Base-by-base conservation (phyloP, 2,113 vertebrate genomes). In the Oreamnos americanus region DNA sequence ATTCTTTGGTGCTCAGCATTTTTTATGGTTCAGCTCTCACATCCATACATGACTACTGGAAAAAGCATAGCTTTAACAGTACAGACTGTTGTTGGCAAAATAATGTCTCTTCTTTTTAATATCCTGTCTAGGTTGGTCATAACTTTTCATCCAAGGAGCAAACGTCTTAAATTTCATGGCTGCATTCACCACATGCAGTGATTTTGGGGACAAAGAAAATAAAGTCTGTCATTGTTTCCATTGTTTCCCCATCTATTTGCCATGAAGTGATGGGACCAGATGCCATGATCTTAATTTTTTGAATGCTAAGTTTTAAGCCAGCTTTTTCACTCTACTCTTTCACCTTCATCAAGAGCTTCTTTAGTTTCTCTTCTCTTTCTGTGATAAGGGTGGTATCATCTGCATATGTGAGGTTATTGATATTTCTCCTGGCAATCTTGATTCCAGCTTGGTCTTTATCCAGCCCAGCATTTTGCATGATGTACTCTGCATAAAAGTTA, bases 1-100 rank as follows among this genome's bases (percentile, higher is more conserved):
- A 36, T 67, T 67, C 33, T 36, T 67, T 67, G n/a, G 64, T 67
- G 17, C 33, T 67, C 33, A 67, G 64, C 33, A 17, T 36, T 67
- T 17, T 67, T 67, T 67, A 36, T 67, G 64, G 64, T 67, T 67
- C 33, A 67, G 8, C 64, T 36, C 17, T 67, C 64, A 67, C 33
- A 67, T 67, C 64, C 33, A 67, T n/a, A 21, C 64, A 67, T 36
- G 64, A 67, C 33, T 67, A 36, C 64, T 36, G 17, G 64, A 67
- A 67, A 67, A 67, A 67, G 16, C 64, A 67, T 67, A 36, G 64
- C 33, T n/a, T 36, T 36, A 67, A 36, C n/a, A 11, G n/a, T 36
- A 21, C 2, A 5, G 17, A 36, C 17, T 1, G 0, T 71, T 36
- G 17, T 71, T 2, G 0, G n/a, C 64, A 71, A 36, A 71, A 2